Percentiles rank a stretch among this genome's conserved stretches.
Conservation (phyloP, 2,113 vertebrate species). For the Antechinus stuartii region DNA sequence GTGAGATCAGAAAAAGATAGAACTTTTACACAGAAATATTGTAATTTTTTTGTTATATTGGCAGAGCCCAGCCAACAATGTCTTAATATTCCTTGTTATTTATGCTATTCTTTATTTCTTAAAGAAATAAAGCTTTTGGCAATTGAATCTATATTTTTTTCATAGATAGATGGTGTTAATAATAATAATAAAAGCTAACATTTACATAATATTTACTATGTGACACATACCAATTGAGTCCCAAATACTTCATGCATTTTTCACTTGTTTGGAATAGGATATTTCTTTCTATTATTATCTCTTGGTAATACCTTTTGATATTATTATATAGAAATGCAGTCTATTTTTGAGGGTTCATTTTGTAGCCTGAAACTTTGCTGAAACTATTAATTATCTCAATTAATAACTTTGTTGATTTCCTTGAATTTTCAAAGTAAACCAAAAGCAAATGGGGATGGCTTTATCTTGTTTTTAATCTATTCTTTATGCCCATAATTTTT, state of each 20-base stretch:
- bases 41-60: too few species aligned
- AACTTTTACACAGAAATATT: too few species aligned
- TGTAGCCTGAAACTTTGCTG: not conserved
- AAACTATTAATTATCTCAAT: not conserved
- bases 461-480: not conserved
- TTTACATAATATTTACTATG: not conserved
- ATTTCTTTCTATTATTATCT: not conserved
- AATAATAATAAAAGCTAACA: not conserved
- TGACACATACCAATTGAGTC: not conserved
- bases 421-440: not conserved
- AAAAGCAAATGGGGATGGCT: not conserved
- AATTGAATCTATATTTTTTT: not conserved
- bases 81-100: not conserved
- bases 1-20: too few species aligned
- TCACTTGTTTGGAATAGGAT: not conserved
- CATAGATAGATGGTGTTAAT: not conserved
- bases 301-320: not conserved
- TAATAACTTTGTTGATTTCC: not conserved
- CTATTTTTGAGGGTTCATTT: not conserved
- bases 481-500: not conserved
- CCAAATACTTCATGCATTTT: not conserved
- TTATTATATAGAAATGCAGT: not conserved
- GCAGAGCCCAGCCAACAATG: not conserved
- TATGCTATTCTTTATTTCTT: not conserved
- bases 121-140: not conserved